These are phyloP conservation scores for Beris chalybata DNA, from an alignment of 2,888 invertebrate species.

Conservation along the genomic window DNA sequence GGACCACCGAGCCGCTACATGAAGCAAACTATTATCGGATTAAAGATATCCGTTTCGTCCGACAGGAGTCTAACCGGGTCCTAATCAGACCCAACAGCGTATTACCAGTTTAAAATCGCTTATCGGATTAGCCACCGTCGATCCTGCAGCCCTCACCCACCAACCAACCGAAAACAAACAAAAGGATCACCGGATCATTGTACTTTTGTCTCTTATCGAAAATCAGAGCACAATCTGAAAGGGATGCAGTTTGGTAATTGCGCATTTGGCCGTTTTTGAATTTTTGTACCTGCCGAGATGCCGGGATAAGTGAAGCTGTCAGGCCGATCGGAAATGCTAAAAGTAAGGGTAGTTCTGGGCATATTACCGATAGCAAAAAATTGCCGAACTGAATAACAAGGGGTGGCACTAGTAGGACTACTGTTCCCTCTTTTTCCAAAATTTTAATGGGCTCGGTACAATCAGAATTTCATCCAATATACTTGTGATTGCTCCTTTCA, in stretches of 20 bases:
- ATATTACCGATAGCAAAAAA: slow-evolving; percentile 9
- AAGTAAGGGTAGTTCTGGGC: not conserved
- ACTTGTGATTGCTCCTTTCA: slow-evolving; percentile 20
- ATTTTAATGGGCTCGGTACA: slow-evolving; percentile 19
- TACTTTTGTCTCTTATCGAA: slow-evolving; percentile 31
- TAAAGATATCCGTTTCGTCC: slow-evolving; percentile 36
- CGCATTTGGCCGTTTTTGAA: slow-evolving; percentile 24
- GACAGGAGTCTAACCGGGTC: slow-evolving; percentile 7
- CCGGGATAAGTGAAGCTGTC: slow-evolving; percentile 11
- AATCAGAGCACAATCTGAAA: slow-evolving; percentile 28
- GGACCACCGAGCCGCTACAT: slow-evolving; percentile 5
- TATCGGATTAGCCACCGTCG: slow-evolving; percentile 29
- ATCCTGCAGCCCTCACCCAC: slow-evolving; percentile 18
- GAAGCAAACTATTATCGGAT: slow-evolving; percentile 29
- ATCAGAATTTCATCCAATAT: not conserved
- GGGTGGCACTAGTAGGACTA: not conserved
- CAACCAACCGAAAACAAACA: slow-evolving; percentile 29
- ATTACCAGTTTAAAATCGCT: slow-evolving; percentile 24
- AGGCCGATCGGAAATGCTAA: slow-evolving; percentile 5
- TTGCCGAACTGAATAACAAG: slow-evolving; percentile 14
- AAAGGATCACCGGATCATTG: slow-evolving; percentile 24
- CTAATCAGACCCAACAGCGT: slow-evolving; percentile 15
- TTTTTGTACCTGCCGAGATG: slow-evolving; percentile 21
- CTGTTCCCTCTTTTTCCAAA: not conserved
- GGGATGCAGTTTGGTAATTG: slow-evolving; percentile 30